Base-by-base conservation (phyloP, 2,888 invertebrate genomes). In the Netelia melanura region DNA sequence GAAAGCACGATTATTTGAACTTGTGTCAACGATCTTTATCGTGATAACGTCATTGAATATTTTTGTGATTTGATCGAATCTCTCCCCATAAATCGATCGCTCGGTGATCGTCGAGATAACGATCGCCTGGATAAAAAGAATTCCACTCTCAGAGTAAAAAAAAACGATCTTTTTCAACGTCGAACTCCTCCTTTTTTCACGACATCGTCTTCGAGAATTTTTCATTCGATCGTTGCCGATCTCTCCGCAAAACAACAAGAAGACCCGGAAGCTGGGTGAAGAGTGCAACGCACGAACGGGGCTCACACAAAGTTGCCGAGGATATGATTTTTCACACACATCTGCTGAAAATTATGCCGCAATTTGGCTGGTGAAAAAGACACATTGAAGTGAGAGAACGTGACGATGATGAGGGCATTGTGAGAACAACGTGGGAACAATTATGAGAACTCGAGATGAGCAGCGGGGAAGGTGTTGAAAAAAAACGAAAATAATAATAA, bases 391-490 rank as follows among this genome's bases (percentile, higher is more conserved):
- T 1, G 10, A 38, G 38, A 38, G 25, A 30, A 38, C n/a, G 17
- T 58, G 58, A 58, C 21, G 17, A 17, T 65, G 44, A 65, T 62
- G 65, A 44, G 44, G 3, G 43, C 65, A 44, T n/a, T 44, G 43
- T n/a, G 17, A 65, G 58, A 65, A 65, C 21, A 38, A n/a, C 38
- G 38, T 75, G 75, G 75, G 64, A 75, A 75, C 17, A 23, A 65
- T 65, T 56, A 21, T 58, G 58, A 58, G 58, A 62, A 62, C 62
- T 62, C 62, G 62, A 62, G 62, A 25, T 62, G 25, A 25, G 25
- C 10, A 11, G 14, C 30, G 9, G 14, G 10, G 52, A 21, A 14
- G 65, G 67, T 21, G 9, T 17, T 56, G 21, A 58, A 38, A 54
- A 54, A 76, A 43, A 67, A 30, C 67, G 21, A 67, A 67, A 48